Percentiles rank a stretch among this genome's conserved stretches.
These are phyloP conservation scores for Agelas oroides DNA, from an alignment of 37 sponge, comb jelly and placozoan species.

Conservation along the genomic window DNA sequence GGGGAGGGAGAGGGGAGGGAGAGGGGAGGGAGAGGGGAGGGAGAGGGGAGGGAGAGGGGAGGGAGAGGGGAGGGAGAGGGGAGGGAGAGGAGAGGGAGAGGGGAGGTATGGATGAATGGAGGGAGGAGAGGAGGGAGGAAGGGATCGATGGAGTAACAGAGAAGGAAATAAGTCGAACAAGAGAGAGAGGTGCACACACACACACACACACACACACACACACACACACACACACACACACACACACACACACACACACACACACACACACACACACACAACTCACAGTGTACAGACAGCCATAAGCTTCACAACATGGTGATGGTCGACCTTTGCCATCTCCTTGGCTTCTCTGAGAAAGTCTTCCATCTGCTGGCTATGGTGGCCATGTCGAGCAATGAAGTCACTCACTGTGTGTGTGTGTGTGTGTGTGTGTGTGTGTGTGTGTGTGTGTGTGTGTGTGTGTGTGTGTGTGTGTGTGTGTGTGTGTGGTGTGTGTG, in stretches of 20 bases:
- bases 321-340: slow-evolving; percentile 83
- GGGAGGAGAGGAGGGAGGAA: not conserved
- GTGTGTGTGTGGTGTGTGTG: not conserved
- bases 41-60: slow-evolving; percentile 34
- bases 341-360: slow-evolving; percentile 88
- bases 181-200: not conserved
- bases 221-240: too few relatives aligned
- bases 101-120: not conserved
- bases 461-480: not conserved
- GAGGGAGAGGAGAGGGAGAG: slow-evolving; percentile 28
- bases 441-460: not conserved
- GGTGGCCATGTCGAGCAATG: slow-evolving; percentile 74
- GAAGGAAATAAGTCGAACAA: not conserved
- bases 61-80: slow-evolving; percentile 32
- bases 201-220: too few relatives aligned
- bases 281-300: slow-evolving; percentile 86
- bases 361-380: slow-evolving; percentile 85
- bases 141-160: not conserved
- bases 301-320: slow-evolving; percentile 72
- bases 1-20: slow-evolving; percentile 22
- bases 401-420: slow-evolving; percentile 54
- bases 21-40: slow-evolving; percentile 22
- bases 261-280: too few relatives aligned
- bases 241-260: too few relatives aligned
- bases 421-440: not conserved